A percentile compares a stretch with the other conserved stretches of the same genome.
Conservation (phyloP, 2,113 vertebrate species). For the Rhineura floridana region DNA sequence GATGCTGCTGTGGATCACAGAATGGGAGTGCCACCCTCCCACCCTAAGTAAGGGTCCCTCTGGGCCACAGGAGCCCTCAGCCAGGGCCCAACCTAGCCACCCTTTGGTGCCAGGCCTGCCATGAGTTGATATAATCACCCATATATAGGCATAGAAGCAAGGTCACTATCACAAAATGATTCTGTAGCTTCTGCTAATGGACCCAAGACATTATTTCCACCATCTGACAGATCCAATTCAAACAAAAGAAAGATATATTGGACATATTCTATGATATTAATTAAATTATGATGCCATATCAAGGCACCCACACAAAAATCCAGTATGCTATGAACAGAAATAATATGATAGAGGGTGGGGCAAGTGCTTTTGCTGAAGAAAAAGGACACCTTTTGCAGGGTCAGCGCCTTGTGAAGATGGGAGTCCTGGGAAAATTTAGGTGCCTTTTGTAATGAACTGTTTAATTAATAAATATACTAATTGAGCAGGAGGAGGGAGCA, state of each 20-base stretch:
- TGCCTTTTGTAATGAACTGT: not conserved
- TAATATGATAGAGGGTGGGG: not conserved
- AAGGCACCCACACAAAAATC: too few relatives aligned
- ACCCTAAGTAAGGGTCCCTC: too few relatives aligned
- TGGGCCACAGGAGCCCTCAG: too few relatives aligned
- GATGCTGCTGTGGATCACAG: too few relatives aligned
- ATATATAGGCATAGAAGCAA: not conserved
- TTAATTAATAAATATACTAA: not conserved
- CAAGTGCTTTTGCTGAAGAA: not conserved
- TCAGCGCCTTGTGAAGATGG: not conserved
- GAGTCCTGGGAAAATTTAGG: not conserved
- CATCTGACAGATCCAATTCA: not conserved
- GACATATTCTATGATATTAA: not conserved
- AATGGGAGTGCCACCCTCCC: too few relatives aligned
- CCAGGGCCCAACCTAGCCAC: too few relatives aligned
- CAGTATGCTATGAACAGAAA: too few relatives aligned
- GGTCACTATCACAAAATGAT: not conserved
- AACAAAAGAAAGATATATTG: not conserved
- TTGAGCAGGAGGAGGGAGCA: not conserved
- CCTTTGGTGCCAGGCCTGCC: not conserved
- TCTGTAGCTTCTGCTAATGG: not conserved
- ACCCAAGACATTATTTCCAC: not conserved
- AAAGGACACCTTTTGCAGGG: not conserved
- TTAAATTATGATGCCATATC: not conserved
- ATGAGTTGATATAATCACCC: not conserved